Evolutionary conservation across 2,113 vertebrate genomes (phyloP).

Genomic region (Sisor rabdophorus): DNA sequence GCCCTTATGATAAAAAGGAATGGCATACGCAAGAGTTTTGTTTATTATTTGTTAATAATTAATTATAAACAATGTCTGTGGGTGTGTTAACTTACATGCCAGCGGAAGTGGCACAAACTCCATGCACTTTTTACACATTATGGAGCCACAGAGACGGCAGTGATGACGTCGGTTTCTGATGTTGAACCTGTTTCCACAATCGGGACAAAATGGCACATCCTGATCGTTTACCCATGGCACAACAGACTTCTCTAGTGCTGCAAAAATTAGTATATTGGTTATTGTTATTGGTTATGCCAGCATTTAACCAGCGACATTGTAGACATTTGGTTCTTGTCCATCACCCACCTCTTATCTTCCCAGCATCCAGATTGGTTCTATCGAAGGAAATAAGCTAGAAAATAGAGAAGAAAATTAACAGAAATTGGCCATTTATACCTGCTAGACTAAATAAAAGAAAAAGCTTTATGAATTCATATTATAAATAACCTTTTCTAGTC

Average conservation of each 20-base stretch:
- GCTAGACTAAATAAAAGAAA: neutral
- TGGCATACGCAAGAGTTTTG: too few relatives aligned
- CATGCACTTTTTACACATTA: conserved; percentile 94
- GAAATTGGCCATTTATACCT: neutral
- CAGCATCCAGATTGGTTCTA: conserved; percentile 81
- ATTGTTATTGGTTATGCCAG: too few relatives aligned
- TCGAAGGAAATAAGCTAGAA: conserved; percentile 91
- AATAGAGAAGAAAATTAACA: conserved; percentile 8
- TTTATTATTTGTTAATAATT: too few relatives aligned
- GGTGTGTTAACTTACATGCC: conserved; percentile 75
- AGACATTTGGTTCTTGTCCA: neutral
- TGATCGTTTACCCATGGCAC: conserved; percentile 96
- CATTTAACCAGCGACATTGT: neutral
- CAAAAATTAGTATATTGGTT: conserved; percentile 9
- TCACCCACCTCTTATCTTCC: conserved; percentile 88
- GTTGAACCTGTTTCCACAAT: conserved; percentile 91
- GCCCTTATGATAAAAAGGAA: too few relatives aligned
- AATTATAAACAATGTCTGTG: neutral
- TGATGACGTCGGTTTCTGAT: conserved; percentile 92
- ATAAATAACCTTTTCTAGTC: conserved; percentile 87
- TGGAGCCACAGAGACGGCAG: conserved; percentile 94
- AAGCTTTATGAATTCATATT: too few relatives aligned
- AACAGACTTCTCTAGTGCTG: conserved; percentile 91
- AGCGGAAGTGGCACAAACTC: conserved; percentile 83
- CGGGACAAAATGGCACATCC: conserved; percentile 95